Conservation (phyloP, 2,113 vertebrate species). For the Cranoglanis bouderius region DNA sequence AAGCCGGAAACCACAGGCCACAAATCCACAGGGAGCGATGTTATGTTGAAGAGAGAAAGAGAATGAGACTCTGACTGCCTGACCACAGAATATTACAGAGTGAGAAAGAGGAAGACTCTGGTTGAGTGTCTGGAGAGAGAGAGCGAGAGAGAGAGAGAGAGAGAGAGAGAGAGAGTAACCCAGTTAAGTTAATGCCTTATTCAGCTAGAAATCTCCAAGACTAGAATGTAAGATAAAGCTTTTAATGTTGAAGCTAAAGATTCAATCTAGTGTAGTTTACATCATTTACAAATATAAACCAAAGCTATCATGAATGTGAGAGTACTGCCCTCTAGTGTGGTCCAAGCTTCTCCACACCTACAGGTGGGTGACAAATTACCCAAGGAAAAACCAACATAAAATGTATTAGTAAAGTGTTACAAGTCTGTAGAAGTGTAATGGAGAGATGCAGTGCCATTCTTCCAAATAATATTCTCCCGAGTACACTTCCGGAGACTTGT, state of each 20-base stretch:
- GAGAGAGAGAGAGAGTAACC: background rate
- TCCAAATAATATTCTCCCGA: background rate
- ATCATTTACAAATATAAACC: background rate
- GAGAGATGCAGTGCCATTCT: background rate
- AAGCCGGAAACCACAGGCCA: conserved; percentile 24
- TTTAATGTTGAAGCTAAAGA: background rate
- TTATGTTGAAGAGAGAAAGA: conserved; percentile 18
- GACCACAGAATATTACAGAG: conserved; percentile 8
- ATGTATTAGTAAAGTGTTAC: background rate
- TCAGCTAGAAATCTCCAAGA: background rate
- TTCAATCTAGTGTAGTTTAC: background rate
- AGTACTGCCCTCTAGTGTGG: conserved; percentile 67
- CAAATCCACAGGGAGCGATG: conserved; percentile 27
- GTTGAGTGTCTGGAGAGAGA: background rate
- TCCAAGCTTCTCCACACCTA: background rate
- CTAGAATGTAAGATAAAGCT: background rate
- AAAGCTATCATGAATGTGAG: conserved; percentile 40
- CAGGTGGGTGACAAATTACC: background rate
- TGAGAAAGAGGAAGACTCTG: too few relatives aligned
- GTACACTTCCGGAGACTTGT: background rate
- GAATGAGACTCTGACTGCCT: background rate
- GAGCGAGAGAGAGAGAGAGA: background rate
- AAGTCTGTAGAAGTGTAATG: background rate
- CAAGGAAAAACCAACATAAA: background rate
- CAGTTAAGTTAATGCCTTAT: background rate